Evolutionary conservation across 30 jellyfish, hydroid and myxozoan species (phyloP).

Genomic region (Aurelia aurita complex sp. Pacific): DNA sequence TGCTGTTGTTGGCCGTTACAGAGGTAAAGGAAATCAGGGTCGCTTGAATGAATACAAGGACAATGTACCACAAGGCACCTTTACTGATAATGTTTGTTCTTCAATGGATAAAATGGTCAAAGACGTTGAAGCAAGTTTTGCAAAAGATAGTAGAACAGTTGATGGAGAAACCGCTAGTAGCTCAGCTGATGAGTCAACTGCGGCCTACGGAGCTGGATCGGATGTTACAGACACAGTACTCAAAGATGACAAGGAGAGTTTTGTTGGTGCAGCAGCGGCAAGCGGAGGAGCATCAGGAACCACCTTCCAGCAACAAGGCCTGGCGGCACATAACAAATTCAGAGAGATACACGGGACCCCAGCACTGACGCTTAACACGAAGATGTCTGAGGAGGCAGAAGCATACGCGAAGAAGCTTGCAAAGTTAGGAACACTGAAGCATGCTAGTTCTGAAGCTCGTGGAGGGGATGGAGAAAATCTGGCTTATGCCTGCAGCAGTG

Average conservation of each 20-base stretch:
- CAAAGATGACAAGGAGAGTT: too few species aligned
- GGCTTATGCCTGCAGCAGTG: constrained; percentile 69
- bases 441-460: constrained; percentile 66
- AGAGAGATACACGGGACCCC: constrained; percentile 72
- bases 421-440: constrained; percentile 66
- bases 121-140: neutral
- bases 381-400: constrained; percentile 67
- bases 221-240: too few species aligned
- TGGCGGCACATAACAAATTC: constrained; percentile 79
- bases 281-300: neutral
- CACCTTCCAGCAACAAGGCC: constrained; percentile 39
- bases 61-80: constrained; percentile 70
- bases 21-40: constrained; percentile 61
- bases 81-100: constrained; percentile 8
- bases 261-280: neutral
- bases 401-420: constrained; percentile 79
- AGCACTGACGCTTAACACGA: constrained; percentile 45
- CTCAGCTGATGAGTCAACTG: too few species aligned
- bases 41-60: constrained; percentile 62
- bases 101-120: constrained; percentile 33
- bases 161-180: too few species aligned
- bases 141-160: neutral
- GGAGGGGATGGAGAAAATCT: constrained; percentile 87
- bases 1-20: constrained; percentile 74
- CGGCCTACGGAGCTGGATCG: too few species aligned